Conservation (phyloP, 2,888 invertebrate species). For the Hyalella azteca region DNA sequence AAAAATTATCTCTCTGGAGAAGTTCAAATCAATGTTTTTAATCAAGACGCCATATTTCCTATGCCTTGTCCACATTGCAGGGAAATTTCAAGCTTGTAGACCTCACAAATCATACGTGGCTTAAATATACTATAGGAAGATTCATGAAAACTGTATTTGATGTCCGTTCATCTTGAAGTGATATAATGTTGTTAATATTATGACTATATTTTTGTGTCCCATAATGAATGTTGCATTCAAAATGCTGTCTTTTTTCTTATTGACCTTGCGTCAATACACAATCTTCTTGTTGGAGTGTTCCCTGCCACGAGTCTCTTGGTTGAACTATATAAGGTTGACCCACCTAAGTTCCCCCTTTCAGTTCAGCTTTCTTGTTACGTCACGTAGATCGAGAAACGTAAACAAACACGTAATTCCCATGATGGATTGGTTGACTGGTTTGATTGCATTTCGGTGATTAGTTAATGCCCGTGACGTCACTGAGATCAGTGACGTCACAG, state of each 20-base stretch:
- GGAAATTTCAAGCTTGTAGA: neutral
- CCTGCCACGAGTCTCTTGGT: neutral
- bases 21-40: neutral
- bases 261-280: neutral
- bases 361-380: neutral
- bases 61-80: neutral
- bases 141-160: neutral
- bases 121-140: neutral
- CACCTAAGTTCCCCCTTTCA: neutral
- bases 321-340: neutral
- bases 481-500: no score
- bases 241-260: no score
- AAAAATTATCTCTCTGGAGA: neutral
- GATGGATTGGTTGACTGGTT: neutral
- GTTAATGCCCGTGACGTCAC: no score
- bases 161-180: neutral
- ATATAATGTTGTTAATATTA: neutral
- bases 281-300: neutral
- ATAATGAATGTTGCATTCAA: conserved; percentile 20
- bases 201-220: conserved; percentile 31
- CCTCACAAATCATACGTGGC: neutral
- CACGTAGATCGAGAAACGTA: neutral
- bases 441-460: no score
- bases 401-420: neutral
- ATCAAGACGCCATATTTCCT: neutral